phyloP scores from a whole-genome alignment of 2,113 vertebrate species.

The Microtus pennsylvanicus region DNA sequence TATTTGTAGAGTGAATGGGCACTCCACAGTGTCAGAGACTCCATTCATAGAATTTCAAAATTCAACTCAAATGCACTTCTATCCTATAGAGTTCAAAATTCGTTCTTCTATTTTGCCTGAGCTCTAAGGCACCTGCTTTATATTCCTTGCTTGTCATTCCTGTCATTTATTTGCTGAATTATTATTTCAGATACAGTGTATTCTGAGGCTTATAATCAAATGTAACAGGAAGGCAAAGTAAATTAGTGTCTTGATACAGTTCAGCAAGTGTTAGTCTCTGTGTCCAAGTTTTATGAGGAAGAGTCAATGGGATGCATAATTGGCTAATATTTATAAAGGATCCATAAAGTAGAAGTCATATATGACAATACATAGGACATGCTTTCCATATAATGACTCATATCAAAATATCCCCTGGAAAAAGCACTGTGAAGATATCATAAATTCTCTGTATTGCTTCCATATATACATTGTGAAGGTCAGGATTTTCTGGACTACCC shows the following conservation, averaged over 20 bases:
- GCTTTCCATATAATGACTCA: background rate
- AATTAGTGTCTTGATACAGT: background rate
- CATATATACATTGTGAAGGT: background rate
- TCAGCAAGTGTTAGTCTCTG: background rate
- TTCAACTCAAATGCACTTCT: background rate
- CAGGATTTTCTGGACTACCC: background rate
- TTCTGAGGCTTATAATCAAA: background rate
- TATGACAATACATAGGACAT: background rate
- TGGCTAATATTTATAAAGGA: background rate
- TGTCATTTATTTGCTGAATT: slow-evolving; percentile 50
- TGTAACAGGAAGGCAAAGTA: background rate
- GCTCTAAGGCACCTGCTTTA: background rate
- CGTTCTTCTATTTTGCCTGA: slow-evolving; percentile 27
- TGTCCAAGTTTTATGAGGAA: background rate
- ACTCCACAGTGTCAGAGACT: background rate
- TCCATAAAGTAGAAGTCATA: background rate
- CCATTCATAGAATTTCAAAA: slow-evolving; percentile 30
- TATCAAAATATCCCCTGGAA: background rate
- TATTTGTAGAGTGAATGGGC: background rate
- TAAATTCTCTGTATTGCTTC: background rate
- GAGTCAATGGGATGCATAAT: background rate
- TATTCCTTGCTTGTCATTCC: slow-evolving; percentile 22
- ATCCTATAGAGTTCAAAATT: background rate
- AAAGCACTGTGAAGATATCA: background rate
- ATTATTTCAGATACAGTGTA: slow-evolving; percentile 51